Conservation (phyloP, 23 tunicate species). For the Pegea sp. region DNA sequence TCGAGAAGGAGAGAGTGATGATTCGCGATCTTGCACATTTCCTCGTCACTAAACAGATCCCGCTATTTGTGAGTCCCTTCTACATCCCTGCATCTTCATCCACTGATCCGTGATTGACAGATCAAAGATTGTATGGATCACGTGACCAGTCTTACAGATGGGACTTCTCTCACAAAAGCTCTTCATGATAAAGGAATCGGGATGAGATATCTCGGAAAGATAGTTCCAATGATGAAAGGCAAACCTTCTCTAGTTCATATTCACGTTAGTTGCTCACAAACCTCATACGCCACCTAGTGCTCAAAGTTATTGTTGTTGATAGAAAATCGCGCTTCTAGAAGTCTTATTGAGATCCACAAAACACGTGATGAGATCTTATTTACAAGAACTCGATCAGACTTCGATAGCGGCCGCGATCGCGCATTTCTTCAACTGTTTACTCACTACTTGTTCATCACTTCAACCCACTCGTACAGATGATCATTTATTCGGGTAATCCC, state of each 20-base stretch:
- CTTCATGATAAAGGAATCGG: conserved; percentile 80
- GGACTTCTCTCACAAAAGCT: conserved; percentile 35
- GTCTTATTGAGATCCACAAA: conserved; percentile 38
- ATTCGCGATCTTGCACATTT: conserved; percentile 60
- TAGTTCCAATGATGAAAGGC: conserved; percentile 25
- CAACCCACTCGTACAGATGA: conserved; percentile 22
- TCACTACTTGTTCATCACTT: conserved; percentile 25
- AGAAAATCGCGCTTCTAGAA: conserved; percentile 65
- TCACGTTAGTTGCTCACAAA: conserved; percentile 46
- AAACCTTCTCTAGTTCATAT: conserved; percentile 26
- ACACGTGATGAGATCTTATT: conserved; percentile 47
- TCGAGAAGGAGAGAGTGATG: conserved; percentile 30
- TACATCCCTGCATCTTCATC: background rate
- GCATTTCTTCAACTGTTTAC: conserved; percentile 79
- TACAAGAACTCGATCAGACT: conserved; percentile 54
- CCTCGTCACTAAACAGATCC: conserved; percentile 59
- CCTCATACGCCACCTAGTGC: too few relatives aligned
- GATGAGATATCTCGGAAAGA: conserved; percentile 64
- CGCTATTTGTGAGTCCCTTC: conserved; percentile 45
- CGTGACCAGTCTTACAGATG: conserved; percentile 41
- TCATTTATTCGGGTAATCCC: too few relatives aligned
- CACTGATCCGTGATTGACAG: conserved; percentile 7
- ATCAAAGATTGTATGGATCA: conserved; percentile 74
- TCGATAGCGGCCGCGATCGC: conserved; percentile 35
- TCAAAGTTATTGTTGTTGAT: too few relatives aligned